These are phyloP conservation scores for Artemia sp. DNA, from an alignment of 2,888 invertebrate species.

Conservation along the genomic window DNA sequence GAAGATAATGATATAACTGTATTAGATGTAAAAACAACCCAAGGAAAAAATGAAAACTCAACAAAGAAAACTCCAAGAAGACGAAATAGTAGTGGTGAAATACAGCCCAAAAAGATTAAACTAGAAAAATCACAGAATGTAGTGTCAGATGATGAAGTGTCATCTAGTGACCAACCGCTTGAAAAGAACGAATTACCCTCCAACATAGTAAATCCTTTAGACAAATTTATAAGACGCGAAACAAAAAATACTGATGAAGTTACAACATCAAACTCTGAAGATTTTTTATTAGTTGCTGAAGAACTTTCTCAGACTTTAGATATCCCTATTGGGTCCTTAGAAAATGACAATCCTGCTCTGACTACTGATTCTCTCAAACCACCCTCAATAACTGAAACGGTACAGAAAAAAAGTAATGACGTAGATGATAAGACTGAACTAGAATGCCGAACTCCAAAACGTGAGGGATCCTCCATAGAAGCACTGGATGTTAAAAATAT, in stretches of 20 bases:
- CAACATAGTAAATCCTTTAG: neutral
- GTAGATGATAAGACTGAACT: too few relatives aligned
- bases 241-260: neutral
- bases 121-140: neutral
- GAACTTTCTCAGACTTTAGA: neutral
- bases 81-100: neutral
- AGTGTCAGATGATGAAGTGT: neutral
- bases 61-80: too few relatives aligned
- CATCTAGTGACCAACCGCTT: conserved; percentile 6
- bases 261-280: conserved; percentile 6
- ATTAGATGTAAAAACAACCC: too few relatives aligned
- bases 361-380: too few relatives aligned
- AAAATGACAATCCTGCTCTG: too few relatives aligned
- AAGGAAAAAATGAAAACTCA: too few relatives aligned
- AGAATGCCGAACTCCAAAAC: too few relatives aligned
- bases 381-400: too few relatives aligned
- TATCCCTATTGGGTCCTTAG: neutral
- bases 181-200: neutral
- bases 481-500: too few relatives aligned
- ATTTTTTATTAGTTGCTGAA: conserved; percentile 6
- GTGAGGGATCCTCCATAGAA: too few relatives aligned
- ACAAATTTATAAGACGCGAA: conserved; percentile 5
- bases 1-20: neutral
- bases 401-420: too few relatives aligned
- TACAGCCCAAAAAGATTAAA: neutral